Base-by-base conservation (phyloP, 2,888 invertebrate genomes). In the Apoda limacodes region DNA sequence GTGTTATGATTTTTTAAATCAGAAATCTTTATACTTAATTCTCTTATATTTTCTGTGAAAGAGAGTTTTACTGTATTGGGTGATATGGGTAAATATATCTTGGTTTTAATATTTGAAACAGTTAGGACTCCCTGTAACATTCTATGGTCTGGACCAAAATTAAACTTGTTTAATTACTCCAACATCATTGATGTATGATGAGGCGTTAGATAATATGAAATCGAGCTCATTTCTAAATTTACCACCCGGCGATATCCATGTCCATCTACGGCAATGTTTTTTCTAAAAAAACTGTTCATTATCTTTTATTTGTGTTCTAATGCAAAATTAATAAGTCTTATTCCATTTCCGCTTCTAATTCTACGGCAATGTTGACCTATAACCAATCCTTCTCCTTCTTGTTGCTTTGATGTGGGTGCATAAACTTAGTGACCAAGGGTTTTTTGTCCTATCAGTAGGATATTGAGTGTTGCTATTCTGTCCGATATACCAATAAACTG, bases 401-500 rank as follows among this genome's bases (percentile, higher is more conserved):
- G 9, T 7, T 20, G 7, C 33, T 31, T 25, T 34, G 37, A 37
- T 9, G 21, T 35, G 5, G 40, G 40, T 27, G 31, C 33, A 13
- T 37, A 17, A 5, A 32, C 25, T 37, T 40, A 36, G 30, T 12
- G 26, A 22, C 20, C 3, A 22, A 1, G 28, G 27, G 14, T 37
- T 30, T 31, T 28, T 5, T 14, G 20, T 13, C 9, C 19, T 17
- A 20, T 19, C 9, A 41, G 20, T 6, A 32, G 22, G 10, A 41
- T 34, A 20, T 38, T 29, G 9, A n/a, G 29, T 5, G 37, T 19
- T 20, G 39, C 39, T 9, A 37, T 35, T 35, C 39, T 35, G 9
- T 42, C 36, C 13, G 39, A 35, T 25, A 35, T 27, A 27, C 39
- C 35, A 28, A 37, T n/a, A 6, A 42, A 39, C 7, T 30, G 25